phyloP scores from a whole-genome alignment of 2,888 invertebrate genomes.

The Hypercompe scribonia region DNA sequence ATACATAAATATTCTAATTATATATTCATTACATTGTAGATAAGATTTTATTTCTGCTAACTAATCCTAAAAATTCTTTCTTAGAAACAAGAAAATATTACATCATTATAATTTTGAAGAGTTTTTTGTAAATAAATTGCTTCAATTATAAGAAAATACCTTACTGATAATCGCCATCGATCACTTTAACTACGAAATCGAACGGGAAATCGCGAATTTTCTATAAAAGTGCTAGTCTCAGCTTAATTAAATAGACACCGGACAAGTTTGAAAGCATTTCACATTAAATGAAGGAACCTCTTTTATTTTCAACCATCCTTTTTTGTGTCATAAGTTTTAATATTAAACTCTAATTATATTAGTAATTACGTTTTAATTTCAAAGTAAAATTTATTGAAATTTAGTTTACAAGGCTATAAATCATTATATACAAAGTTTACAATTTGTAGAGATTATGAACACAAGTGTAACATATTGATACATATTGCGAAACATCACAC shows the following conservation, averaged over 20 bases:
- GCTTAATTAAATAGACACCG: slow-evolving; percentile 15
- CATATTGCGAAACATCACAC: slow-evolving; percentile 17
- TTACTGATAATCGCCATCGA: neutral
- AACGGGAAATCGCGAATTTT: neutral
- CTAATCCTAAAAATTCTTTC: too few species aligned
- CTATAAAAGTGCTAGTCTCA: neutral
- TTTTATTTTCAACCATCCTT: neutral
- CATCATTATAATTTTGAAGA: neutral
- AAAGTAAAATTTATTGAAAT: neutral
- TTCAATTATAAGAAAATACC: too few species aligned
- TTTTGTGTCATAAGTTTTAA: neutral
- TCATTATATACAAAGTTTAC: too few species aligned
- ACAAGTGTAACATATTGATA: neutral
- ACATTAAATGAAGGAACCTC: neutral
- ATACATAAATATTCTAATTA: too few species aligned
- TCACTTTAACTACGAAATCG: neutral
- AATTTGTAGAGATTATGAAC: neutral
- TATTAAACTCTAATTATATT: neutral
- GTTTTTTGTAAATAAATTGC: neutral
- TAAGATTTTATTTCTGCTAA: too few species aligned
- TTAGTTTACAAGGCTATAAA: neutral
- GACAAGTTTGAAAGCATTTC: slow-evolving; percentile 1
- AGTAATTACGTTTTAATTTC: neutral
- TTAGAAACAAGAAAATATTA: too few species aligned
- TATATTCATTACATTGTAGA: too few species aligned